A percentile compares a stretch with the other conserved stretches of the same genome.
Conservation (phyloP, 2,797 vertebrate genomes). For the Harpagifer antarcticus region DNA sequence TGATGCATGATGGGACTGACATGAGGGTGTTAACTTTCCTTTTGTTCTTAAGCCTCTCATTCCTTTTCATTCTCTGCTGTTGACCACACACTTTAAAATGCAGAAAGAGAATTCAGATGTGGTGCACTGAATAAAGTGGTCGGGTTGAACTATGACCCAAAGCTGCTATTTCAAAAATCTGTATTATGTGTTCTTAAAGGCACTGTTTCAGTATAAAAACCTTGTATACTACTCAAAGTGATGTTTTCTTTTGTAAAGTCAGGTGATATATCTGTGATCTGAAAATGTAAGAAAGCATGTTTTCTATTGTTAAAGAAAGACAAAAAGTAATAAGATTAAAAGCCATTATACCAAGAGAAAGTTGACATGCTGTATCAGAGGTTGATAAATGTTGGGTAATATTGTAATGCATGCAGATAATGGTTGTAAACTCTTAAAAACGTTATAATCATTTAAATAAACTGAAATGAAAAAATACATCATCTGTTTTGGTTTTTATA, state of each 20-base stretch:
- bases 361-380: background rate
- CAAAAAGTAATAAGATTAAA: conserved; percentile 5
- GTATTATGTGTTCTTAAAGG: background rate
- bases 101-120: conserved; percentile 24
- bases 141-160: background rate
- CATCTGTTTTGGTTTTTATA: background rate
- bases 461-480: background rate
- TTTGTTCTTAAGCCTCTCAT: conserved; percentile 21
- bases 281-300: too few species aligned
- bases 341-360: background rate
- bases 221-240: background rate
- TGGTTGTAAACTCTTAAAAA: background rate
- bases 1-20: conserved; percentile 19
- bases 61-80: conserved; percentile 9
- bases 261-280: too few species aligned
- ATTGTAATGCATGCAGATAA: too few species aligned
- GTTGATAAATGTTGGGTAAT: background rate
- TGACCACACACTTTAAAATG: conserved; percentile 10
- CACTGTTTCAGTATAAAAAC: background rate
- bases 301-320: background rate
- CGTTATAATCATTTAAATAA: background rate
- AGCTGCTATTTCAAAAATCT: background rate
- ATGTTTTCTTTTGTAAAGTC: background rate
- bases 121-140: background rate
- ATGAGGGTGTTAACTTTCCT: conserved; percentile 41